phyloP scores from a whole-genome alignment of 2,797 vertebrate species.

The Molossus alvarezi region DNA sequence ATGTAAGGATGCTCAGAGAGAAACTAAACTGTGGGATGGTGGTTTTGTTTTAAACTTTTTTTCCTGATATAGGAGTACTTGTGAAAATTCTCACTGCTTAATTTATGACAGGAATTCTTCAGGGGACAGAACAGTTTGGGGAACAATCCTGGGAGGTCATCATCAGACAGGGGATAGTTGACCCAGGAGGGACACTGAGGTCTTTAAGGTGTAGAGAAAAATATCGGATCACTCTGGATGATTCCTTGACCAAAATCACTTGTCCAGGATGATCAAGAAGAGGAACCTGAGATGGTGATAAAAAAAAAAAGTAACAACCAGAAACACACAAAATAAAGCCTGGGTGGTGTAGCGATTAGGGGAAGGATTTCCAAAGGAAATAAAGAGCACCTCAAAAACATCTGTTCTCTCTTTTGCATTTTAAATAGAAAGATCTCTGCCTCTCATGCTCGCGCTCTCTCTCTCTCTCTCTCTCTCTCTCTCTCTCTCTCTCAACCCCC shows the following conservation, averaged over 20 bases:
- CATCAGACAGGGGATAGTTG: not conserved
- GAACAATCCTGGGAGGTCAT: not conserved
- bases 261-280: not conserved
- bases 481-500: rapidly evolving
- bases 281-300: not conserved
- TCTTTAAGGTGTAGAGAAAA: not conserved
- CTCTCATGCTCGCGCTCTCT: no score
- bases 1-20: not conserved
- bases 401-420: not conserved
- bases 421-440: not conserved
- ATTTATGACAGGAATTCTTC: not conserved
- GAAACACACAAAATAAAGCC: not conserved
- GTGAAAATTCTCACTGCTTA: not conserved
- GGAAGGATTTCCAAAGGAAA: not conserved
- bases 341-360: not conserved
- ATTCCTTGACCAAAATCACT: not conserved
- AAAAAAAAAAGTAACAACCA: not conserved
- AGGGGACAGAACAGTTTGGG: not conserved
- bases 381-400: not conserved
- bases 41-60: not conserved
- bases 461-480: no score
- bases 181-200: not conserved
- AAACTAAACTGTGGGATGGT: not conserved
- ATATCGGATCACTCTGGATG: not conserved
- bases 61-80: not conserved